Base-by-base conservation (phyloP, 2,888 invertebrate genomes). In the Strigamia transsilvanica region DNA sequence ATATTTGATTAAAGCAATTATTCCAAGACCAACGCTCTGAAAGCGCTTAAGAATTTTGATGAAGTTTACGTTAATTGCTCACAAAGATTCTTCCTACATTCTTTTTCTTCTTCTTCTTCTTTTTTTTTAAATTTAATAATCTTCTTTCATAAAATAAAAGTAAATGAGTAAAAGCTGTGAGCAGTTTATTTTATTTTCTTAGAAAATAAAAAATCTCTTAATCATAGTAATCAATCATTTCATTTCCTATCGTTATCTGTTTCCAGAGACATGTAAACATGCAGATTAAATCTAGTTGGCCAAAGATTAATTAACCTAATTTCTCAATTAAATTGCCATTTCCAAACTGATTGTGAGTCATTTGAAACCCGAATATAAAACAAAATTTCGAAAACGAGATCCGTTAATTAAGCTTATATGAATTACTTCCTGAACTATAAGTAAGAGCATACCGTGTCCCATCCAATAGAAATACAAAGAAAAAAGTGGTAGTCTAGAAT, bases 1-100 rank as follows among this genome's bases (percentile, higher is more conserved):
- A 27, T 32, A 73, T 73, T 73, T 73, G 73, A 73, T 73, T 73
- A 73, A 73, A 73, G 32, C 73, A 73, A 73, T 73, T 73, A 73
- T 73, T 73, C 32, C 12, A 23, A 23, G 13, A 27, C 6, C 32
- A 73, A 73, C 3, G 56, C 18, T 56, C 56, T 18, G 56, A 73
- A 27, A 73, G 73, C 13, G 73, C 32, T 32, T 5, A 73, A 32
- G 73, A 73, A 73, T 73, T 73, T 73, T 73, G 73, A 73, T 73
- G 73, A 73, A 73, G 73, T 73, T 73, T 73, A 15, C 73, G 73
- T 73, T 73, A 73, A 73, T 73, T 73, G 73, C 73, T 32, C 23
- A 13, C 27, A 73, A 73, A 73, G 12, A 32, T 73, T 32, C 73
- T 32, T 73, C 73, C n/a, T 73, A 2, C 73, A 23, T 73, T 21